Conservation (phyloP, 2,888 invertebrate species). For the Parapristionchus giblindavisi region DNA sequence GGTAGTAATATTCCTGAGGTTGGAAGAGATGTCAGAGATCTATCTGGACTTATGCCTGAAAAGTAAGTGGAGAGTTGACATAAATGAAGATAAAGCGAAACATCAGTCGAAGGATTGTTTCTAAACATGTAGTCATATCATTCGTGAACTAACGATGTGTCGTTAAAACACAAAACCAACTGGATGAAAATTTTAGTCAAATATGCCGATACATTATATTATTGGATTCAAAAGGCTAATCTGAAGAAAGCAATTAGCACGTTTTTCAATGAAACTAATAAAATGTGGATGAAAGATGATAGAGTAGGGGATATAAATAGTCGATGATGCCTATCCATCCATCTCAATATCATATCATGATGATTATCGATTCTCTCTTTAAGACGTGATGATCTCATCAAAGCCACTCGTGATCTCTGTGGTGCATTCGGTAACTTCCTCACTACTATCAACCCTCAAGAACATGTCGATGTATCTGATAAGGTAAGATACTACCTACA, state of each 20-base stretch:
- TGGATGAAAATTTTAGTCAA: not conserved
- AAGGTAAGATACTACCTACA: not conserved
- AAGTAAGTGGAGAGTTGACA: not conserved
- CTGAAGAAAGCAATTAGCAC: no score
- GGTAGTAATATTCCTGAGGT: slow-evolving; percentile 95
- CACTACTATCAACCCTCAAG: slow-evolving; percentile 92
- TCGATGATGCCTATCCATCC: no score
- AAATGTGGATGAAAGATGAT: no score
- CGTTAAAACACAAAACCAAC: not conserved
- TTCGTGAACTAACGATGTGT: no score
- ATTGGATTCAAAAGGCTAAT: not conserved
- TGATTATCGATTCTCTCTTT: not conserved
- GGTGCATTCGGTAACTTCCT: slow-evolving; percentile 89
- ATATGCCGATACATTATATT: not conserved
- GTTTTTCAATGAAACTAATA: no score
- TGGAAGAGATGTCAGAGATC: slow-evolving; percentile 87
- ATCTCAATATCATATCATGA: no score
- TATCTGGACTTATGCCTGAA: slow-evolving; percentile 93
- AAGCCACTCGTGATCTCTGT: slow-evolving; percentile 90
- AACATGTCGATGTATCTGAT: slow-evolving; percentile 73
- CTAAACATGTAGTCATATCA: not conserved
- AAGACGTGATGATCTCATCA: slow-evolving; percentile 84
- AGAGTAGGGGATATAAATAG: not conserved
- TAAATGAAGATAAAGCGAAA: not conserved
- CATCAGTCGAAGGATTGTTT: not conserved